A percentile compares a stretch with the other conserved stretches of the same genome.
Evolutionary conservation across 2,888 invertebrate species (phyloP).

Genomic region (Ametastegia equiseti): DNA sequence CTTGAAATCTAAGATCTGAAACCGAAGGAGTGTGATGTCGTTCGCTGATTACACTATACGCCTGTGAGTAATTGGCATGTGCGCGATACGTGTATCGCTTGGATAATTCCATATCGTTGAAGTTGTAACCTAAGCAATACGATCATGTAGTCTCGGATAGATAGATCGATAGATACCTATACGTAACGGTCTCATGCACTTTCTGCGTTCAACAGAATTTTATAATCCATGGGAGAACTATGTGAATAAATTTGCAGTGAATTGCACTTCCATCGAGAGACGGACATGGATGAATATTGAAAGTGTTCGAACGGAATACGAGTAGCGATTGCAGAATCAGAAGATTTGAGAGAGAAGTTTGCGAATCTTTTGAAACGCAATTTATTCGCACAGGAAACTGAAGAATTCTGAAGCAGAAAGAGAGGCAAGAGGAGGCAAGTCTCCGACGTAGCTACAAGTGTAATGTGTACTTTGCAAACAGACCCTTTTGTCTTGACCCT

Average conservation of each 20-base stretch:
- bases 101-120: neutral
- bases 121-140: neutral
- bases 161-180: too few relatives aligned
- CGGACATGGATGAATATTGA: neutral
- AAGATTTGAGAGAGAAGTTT: neutral
- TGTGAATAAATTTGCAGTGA: neutral
- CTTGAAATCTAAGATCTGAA: slow-evolving; percentile 2
- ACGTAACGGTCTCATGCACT: neutral
- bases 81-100: neutral
- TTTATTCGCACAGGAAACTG: neutral
- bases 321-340: neutral
- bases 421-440: neutral
- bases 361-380: neutral
- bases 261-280: neutral
- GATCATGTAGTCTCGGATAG: slow-evolving; percentile 1
- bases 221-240: neutral
- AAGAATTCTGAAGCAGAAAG: neutral
- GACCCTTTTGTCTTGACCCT: slow-evolving; percentile 19
- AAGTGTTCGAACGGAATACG: too few relatives aligned
- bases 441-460: neutral
- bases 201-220: neutral
- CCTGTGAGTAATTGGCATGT: neutral
- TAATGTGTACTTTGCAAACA: neutral
- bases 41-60: neutral
- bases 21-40: slow-evolving; percentile 5